These are phyloP conservation scores for Clarias gariepinus DNA, from an alignment of 2,113 vertebrate species.

Conservation along the genomic window DNA sequence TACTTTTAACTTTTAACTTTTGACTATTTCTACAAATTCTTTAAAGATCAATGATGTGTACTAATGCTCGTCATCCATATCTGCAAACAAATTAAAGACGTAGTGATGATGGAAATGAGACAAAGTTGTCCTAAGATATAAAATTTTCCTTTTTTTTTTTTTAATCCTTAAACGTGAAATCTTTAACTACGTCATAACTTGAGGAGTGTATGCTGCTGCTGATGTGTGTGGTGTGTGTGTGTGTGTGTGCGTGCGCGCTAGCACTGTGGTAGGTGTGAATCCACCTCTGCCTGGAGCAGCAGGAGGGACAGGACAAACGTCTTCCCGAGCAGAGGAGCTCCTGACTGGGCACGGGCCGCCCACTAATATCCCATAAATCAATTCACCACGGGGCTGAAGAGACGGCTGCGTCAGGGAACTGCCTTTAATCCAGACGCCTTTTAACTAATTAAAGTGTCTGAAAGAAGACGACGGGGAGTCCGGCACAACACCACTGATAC, in stretches of 20 bases:
- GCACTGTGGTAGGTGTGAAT: constrained; percentile 1
- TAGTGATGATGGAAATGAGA: not conserved
- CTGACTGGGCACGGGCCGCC: constrained; percentile 38
- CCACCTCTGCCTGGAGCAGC: constrained; percentile 32
- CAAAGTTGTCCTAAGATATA: not conserved
- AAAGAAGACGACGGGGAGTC: constrained; percentile 48
- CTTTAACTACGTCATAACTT: not conserved
- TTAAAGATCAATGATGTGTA: no score
- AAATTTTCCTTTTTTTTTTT: constrained; percentile 3
- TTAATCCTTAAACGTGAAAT: not conserved
- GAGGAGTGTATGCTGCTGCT: not conserved
- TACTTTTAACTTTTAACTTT: no score
- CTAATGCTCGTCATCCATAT: no score
- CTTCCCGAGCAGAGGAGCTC: constrained; percentile 36
- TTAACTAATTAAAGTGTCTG: constrained; percentile 63
- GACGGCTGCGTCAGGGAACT: constrained; percentile 49
- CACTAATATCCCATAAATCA: constrained; percentile 58
- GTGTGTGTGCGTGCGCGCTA: constrained; percentile 4
- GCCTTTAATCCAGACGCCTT: constrained; percentile 60
- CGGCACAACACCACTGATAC: constrained; percentile 35
- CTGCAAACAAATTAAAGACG: not conserved
- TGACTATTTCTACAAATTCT: no score
- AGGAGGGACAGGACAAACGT: constrained; percentile 38
- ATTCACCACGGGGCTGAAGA: constrained; percentile 45
- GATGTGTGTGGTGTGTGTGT: not conserved